Evolutionary conservation across 2,888 invertebrate species (phyloP).

Genomic region (Aplocera efformata): DNA sequence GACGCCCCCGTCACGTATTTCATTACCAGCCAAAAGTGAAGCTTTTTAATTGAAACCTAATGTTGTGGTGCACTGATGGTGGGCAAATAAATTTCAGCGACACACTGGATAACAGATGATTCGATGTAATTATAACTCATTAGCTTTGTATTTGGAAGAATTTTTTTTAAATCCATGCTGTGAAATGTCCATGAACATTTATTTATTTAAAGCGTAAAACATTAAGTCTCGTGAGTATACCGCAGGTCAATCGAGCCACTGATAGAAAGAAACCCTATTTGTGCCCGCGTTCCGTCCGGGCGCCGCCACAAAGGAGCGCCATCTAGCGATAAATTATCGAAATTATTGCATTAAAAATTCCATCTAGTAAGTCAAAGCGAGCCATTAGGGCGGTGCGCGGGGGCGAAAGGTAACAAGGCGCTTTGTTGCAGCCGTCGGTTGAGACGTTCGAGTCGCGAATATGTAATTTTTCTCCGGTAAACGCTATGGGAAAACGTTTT

Average conservation of each 20-base stretch:
- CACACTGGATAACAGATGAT: too few species aligned
- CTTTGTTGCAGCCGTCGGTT: slow-evolving; percentile 34
- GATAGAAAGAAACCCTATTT: slow-evolving; percentile 75
- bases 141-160: too few species aligned
- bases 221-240: too few species aligned
- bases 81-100: slow-evolving; percentile 1
- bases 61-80: slow-evolving; percentile 37
- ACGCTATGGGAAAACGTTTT: slow-evolving; percentile 66
- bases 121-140: too few species aligned
- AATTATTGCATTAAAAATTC: slow-evolving; percentile 88
- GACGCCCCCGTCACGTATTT: slow-evolving; percentile 71
- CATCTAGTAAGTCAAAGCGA: slow-evolving; percentile 86
- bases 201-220: too few species aligned
- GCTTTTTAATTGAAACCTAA: slow-evolving; percentile 62
- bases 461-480: slow-evolving; percentile 57
- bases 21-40: slow-evolving; percentile 64
- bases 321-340: slow-evolving; percentile 82
- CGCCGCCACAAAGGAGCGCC: slow-evolving; percentile 71
- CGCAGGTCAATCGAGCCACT: slow-evolving; percentile 62
- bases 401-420: slow-evolving; percentile 44
- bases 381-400: slow-evolving; percentile 66
- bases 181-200: too few species aligned
- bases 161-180: too few species aligned
- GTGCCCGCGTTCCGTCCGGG: slow-evolving; percentile 39
- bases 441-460: slow-evolving; percentile 35